A percentile compares a stretch with the other conserved stretches of the same genome.
Conservation (phyloP, 1,140 invertebrate genomes). For the Gryon sp. region DNA sequence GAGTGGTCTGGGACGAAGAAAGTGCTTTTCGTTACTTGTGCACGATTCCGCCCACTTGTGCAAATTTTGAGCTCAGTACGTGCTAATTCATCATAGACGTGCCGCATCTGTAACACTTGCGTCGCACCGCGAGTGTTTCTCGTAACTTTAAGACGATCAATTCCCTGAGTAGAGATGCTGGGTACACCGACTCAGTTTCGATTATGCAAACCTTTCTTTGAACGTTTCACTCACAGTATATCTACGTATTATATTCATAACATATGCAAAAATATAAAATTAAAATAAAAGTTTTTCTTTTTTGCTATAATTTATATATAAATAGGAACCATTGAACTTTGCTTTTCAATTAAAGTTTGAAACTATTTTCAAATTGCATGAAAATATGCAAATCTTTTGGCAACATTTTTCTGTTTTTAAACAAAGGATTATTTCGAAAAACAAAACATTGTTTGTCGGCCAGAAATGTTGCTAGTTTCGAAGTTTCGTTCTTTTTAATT, state of each 20-base stretch:
- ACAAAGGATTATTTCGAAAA: not conserved
- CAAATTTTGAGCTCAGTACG: conserved; percentile 38
- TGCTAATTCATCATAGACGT: conserved; percentile 57
- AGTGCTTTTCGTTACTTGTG: conserved; percentile 46
- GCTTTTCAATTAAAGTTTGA: no score
- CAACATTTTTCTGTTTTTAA: not conserved
- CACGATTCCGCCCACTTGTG: conserved; percentile 38
- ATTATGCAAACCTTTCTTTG: conserved; percentile 6
- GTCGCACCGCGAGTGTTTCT: conserved; percentile 36
- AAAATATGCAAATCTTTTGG: no score
- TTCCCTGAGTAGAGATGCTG: not conserved
- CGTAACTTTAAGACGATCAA: conserved; percentile 27
- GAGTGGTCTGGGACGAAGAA: conserved; percentile 8
- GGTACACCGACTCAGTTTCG: not conserved
- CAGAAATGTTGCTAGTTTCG: conserved; percentile 1
- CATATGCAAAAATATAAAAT: no score
- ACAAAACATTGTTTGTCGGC: conserved; percentile 16
- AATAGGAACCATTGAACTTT: no score
- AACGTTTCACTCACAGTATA: not conserved
- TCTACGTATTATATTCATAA: no score
- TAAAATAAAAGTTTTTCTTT: no score
- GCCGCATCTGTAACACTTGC: conserved; percentile 41
- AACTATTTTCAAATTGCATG: no score
- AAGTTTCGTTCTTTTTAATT: conserved; percentile 33
- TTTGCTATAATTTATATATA: no score